phyloP scores from a whole-genome alignment of 2,888 invertebrate species.

The Sicus ferrugineus region DNA sequence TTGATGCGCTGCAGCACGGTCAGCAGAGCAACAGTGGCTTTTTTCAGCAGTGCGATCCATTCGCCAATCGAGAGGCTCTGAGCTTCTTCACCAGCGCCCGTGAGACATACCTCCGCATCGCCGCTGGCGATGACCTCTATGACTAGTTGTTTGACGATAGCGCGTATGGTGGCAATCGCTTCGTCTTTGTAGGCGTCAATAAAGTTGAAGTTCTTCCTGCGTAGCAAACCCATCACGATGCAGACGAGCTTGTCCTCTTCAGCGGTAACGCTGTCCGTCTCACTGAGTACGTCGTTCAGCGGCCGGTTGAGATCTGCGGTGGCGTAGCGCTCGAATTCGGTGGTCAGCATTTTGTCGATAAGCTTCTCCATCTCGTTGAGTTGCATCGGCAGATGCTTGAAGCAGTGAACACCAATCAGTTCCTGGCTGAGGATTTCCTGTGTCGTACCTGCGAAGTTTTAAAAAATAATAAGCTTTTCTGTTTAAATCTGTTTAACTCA shows the following conservation, averaged over 20 bases:
- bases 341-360: conserved; percentile 95
- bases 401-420: conserved; percentile 90
- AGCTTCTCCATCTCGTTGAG: conserved; percentile 93
- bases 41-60: conserved; percentile 74
- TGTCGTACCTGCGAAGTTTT: conserved; percentile 71
- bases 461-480: background rate
- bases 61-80: conserved; percentile 72
- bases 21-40: conserved; percentile 72
- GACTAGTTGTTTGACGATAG: conserved; percentile 86
- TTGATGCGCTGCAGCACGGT: conserved; percentile 78
- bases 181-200: conserved; percentile 88
- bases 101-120: conserved; percentile 68
- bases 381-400: conserved; percentile 95
- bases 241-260: conserved; percentile 84
- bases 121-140: conserved; percentile 76
- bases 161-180: conserved; percentile 86
- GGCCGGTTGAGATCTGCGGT: conserved; percentile 91
- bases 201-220: conserved; percentile 88
- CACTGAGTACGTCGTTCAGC: conserved; percentile 63
- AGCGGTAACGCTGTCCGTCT: conserved; percentile 64
- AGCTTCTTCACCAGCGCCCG: conserved; percentile 65
- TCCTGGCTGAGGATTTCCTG: conserved; percentile 92
- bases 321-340: conserved; percentile 92
- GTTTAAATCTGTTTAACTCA: background rate
- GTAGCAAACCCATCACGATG: conserved; percentile 88